These are phyloP conservation scores for Drosophila carrolli DNA, from an alignment of 1,140 invertebrate genomes.

Conservation along the genomic window DNA sequence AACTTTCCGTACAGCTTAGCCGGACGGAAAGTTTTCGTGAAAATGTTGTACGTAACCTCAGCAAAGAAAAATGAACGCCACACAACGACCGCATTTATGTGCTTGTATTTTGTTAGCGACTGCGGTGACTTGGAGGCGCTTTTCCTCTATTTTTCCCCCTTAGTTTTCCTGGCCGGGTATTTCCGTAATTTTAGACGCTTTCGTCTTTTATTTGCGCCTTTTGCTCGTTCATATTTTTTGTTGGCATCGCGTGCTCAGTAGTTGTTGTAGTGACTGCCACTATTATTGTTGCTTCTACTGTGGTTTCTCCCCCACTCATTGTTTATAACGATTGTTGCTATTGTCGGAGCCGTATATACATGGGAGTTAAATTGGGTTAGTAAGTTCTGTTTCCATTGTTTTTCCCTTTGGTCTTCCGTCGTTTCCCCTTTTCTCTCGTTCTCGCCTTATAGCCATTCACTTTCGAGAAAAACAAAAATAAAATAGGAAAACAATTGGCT, in stretches of 20 bases:
- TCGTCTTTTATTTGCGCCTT: conserved; percentile 68
- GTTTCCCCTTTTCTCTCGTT: conserved; percentile 16
- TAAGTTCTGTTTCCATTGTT: conserved; percentile 70
- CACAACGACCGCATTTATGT: conserved; percentile 29
- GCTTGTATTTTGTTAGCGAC: conserved; percentile 9
- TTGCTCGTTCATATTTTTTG: conserved; percentile 64
- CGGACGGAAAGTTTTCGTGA: conserved; percentile 19
- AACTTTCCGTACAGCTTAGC: conserved; percentile 11
- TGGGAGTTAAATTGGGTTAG: conserved; percentile 70
- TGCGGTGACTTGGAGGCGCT: conserved; percentile 30
- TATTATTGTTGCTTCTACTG: conserved; percentile 18
- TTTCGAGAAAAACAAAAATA: conserved; percentile 8
- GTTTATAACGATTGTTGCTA: conserved; percentile 44
- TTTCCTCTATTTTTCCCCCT: not conserved
- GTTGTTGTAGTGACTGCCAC: conserved; percentile 21
- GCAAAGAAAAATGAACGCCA: conserved; percentile 34
- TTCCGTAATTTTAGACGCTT: conserved; percentile 71
- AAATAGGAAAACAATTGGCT: conserved; percentile 46
- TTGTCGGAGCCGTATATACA: conserved; percentile 46
- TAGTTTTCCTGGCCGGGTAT: conserved; percentile 27
- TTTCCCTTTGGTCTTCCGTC: conserved; percentile 16
- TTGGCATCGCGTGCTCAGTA: conserved; percentile 34
- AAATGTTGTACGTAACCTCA: conserved; percentile 26
- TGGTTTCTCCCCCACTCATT: conserved; percentile 25
- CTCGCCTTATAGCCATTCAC: conserved; percentile 10